phyloP scores from a whole-genome alignment of 2,888 invertebrate genomes.

The Eretmocerus hayati region DNA sequence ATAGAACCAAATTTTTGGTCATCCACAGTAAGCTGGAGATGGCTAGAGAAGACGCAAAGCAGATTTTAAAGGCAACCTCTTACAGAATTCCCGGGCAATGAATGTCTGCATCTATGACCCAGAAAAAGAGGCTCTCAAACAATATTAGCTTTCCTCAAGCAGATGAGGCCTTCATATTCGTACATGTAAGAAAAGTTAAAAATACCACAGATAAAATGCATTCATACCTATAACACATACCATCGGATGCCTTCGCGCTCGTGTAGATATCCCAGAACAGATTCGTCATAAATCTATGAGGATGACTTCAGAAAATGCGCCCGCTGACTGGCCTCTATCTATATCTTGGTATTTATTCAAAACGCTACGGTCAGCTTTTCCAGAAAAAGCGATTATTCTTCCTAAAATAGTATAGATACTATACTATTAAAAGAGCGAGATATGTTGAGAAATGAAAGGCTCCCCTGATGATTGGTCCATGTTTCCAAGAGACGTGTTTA shows the following conservation, averaged over 20 bases:
- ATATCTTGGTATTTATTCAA: slow-evolving; percentile 15
- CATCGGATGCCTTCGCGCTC: background rate
- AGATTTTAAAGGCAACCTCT: too few relatives aligned
- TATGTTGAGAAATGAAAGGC: too few relatives aligned
- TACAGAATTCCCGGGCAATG: too few relatives aligned
- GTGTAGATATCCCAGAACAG: too few relatives aligned
- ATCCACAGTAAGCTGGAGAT: too few relatives aligned
- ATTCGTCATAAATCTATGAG: slow-evolving; percentile 43
- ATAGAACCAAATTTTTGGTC: too few relatives aligned
- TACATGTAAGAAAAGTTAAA: slow-evolving; percentile 47
- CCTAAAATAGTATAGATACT: slow-evolving; percentile 14
- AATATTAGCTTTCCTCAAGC: too few relatives aligned
- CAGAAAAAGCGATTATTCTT: slow-evolving; percentile 26
- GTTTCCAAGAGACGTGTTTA: slow-evolving; percentile 8
- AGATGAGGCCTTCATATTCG: slow-evolving; percentile 30
- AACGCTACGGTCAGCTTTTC: slow-evolving; percentile 12
- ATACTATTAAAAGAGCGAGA: background rate
- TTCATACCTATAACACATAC: background rate
- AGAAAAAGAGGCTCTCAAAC: too few relatives aligned
- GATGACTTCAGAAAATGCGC: slow-evolving; percentile 13
- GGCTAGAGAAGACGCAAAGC: too few relatives aligned
- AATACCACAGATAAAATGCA: slow-evolving; percentile 26
- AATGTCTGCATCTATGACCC: too few relatives aligned
- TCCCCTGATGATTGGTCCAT: background rate
- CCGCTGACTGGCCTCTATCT: background rate